phyloP scores from a whole-genome alignment of 2,113 vertebrate genomes.

The Perca schrenkii region DNA sequence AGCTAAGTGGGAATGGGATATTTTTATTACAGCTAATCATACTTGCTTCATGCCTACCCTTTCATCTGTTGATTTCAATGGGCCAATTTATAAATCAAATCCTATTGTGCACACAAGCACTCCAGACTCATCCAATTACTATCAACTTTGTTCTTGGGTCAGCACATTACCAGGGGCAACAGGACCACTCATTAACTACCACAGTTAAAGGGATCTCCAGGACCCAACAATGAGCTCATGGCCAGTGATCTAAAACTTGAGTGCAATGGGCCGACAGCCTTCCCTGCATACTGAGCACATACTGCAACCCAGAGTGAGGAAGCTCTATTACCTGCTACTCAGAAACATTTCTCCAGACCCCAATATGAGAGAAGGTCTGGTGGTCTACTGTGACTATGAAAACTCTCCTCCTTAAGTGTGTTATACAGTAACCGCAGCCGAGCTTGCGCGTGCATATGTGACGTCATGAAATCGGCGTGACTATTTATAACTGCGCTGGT shows the following conservation, averaged over 20 bases:
- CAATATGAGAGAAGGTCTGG: conserved; percentile 44
- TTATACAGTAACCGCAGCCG: too few species aligned
- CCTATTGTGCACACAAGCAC: conserved; percentile 22
- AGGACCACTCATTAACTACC: conserved; percentile 52
- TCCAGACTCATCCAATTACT: conserved; percentile 56
- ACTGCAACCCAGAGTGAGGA: conserved; percentile 24
- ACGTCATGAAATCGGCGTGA: too few species aligned
- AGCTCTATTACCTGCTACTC: conserved; percentile 30
- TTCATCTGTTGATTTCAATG: conserved; percentile 61
- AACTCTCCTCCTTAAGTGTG: conserved; percentile 18
- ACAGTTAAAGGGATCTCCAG: conserved; percentile 51
- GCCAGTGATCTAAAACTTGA: conserved; percentile 50
- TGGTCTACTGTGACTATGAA: conserved; percentile 44
- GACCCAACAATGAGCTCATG: conserved; percentile 51
- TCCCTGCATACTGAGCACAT: conserved; percentile 47
- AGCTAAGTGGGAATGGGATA: conserved; percentile 49
- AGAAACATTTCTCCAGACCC: conserved; percentile 50
- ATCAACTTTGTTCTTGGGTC: conserved; percentile 63
- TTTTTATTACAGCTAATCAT: conserved; percentile 63
- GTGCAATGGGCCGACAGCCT: conserved; percentile 40
- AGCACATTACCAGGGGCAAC: conserved; percentile 41
- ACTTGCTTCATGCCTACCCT: conserved; percentile 44
- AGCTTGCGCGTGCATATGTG: too few species aligned
- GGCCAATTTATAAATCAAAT: conserved; percentile 52
- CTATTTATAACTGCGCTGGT: too few species aligned